Base-by-base conservation (phyloP, 2,113 vertebrate species). In the Coptodon bakossiorum region DNA sequence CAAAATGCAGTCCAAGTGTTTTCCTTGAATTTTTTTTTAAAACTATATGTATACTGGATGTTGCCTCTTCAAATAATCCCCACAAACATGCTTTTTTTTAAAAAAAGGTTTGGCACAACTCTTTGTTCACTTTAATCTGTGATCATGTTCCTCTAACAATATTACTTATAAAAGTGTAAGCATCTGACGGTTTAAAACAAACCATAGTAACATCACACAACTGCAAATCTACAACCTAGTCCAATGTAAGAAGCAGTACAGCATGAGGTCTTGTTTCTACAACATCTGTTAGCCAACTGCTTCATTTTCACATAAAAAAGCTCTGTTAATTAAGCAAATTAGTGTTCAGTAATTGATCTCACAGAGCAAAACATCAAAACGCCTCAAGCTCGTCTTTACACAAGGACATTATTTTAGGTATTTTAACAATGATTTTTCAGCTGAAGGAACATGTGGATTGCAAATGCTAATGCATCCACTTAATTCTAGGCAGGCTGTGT, bases 381-480 rank as follows among this genome's bases (percentile, higher is more conserved):
- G 50, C 83, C 45, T 88, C 24, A 59, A 88, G 50, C 36, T 27
- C 8, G 13, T 76, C 57, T 86, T 71, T 85, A 66, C 40, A 84
- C 56, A 38, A 88, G 52, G 50, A 79, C 66, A 50, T 88, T 87
- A 82, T 80, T 76, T 81, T 61, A 84, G 50, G 14, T 61, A 52
- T 88, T 93, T 91, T 71, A 71, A 85, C 86, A 86, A 90, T 89
- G 50, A 80, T 57, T 81, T 84, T 84, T 89, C 86, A 83, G 81
- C 78, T 78, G 73, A 78, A 52, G 73, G 38, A 84, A 84, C 59
- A 83, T 52, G 59, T 24, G 36, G 50, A 57, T 79, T 61, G 82
- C 3, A 2, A 82, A 89, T 86, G 80, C 73, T 84, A 90, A 93
- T 91, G 63, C 16, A 6, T 22, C 68, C 19, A 52, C 82, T 87